phyloP scores from a whole-genome alignment of 2,797 vertebrate species.

The Gymnoscopelus microlampas region DNA sequence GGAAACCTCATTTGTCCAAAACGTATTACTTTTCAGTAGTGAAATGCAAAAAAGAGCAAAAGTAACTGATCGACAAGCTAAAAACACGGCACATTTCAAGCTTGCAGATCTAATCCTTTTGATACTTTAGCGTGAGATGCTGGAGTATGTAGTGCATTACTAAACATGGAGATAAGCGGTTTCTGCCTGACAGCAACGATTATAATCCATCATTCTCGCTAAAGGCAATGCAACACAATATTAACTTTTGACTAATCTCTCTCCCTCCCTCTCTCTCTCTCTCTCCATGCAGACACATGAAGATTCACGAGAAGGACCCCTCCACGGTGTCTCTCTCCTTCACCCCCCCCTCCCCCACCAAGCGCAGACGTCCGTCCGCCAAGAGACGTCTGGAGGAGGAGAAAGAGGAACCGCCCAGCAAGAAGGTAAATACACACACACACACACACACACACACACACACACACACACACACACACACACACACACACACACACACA shows the following conservation, averaged over 20 bases:
- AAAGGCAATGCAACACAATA: no score
- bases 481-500: conserved; percentile 3
- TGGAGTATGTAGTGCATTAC: no score
- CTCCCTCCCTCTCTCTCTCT: neutral
- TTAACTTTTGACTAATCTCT: neutral
- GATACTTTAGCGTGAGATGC: no score
- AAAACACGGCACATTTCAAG: no score
- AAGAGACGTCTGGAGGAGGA: conserved; percentile 88
- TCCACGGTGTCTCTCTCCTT: conserved; percentile 73
- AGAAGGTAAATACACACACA: conserved; percentile 83
- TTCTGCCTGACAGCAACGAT: no score
- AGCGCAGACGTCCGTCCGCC: conserved; percentile 86
- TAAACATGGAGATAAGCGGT: no score
- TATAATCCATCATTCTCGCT: no score
- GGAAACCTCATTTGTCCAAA: no score
- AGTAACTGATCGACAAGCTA: no score
- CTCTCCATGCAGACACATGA: conserved; percentile 89
- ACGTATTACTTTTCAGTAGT: no score
- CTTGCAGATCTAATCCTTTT: no score
- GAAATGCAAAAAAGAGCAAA: no score
- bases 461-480: conserved; percentile 2
- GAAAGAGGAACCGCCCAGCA: conserved; percentile 85
- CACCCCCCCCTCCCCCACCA: conserved; percentile 88
- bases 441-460: conserved; percentile 9
- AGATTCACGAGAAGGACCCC: conserved; percentile 96